Base-by-base conservation (phyloP, 2,113 vertebrate genomes). In the Colinus virginianus region DNA sequence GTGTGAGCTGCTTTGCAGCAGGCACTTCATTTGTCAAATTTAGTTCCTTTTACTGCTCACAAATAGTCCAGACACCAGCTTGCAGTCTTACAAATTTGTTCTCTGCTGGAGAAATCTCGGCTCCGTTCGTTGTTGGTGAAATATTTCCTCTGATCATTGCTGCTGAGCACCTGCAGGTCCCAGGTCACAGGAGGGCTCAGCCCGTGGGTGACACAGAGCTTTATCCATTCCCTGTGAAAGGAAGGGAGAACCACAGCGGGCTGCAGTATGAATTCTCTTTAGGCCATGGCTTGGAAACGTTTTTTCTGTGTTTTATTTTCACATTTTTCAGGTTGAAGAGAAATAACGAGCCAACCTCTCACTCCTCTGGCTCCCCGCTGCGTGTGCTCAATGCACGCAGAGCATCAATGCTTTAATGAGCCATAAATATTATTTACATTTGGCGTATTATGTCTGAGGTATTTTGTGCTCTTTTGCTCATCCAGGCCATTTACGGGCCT, bases 41-140 rank as follows among this genome's bases (percentile, higher is more conserved):
- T 42, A 55, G 22, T 93, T 94, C 83, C 80, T 90, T 91, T 53
- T 81, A 25, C 90, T 81, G 86, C 86, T 94, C 88, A 32, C 80
- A 91, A 84, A 90, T 51, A 83, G 86, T 43, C 66, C 90, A 88
- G 88, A 43, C 17, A 17, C 86, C 90, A 72, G 64, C 77, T 88
- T 78, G 74, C 90, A 86, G 91, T 56, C 78, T 87, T 68, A 81
- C 74, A 81, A 22, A 92, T 94, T 87, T 69, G 74, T 30, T 88
- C 95, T 84, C 88, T 13, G 78, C 9, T 92, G 92, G 96, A 84
- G 9, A 43, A 87, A 68, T 87, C 93, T 96, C 92, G 93, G 84
- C 80, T 62, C 87, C 0, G 8, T 72, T n/a, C 86, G 80, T 42
- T n/a, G 88, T 6, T 69, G 78, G 86, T 88, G 90, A 90, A 95